Evolutionary conservation across 2,888 invertebrate species (phyloP).

Genomic region (Acanthosepion pharaonis): DNA sequence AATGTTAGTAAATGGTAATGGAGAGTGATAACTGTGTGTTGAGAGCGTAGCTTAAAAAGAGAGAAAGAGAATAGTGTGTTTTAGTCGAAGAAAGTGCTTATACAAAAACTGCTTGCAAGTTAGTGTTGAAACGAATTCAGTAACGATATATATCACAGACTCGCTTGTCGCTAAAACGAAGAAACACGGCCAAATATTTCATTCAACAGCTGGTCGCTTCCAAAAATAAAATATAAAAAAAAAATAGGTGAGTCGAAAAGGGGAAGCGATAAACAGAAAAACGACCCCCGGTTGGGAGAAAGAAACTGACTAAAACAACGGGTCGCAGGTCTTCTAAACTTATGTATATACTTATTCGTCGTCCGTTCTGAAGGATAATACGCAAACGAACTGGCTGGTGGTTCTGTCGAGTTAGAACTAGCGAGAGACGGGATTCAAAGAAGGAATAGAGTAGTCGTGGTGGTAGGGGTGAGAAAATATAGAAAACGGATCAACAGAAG

Average conservation of each 20-base stretch:
- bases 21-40: background rate
- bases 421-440: background rate
- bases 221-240: background rate
- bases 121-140: background rate
- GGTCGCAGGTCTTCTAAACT: background rate
- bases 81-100: background rate
- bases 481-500: background rate
- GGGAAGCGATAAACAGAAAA: background rate
- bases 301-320: background rate
- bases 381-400: background rate
- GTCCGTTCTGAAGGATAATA: background rate
- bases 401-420: background rate
- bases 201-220: constrained; percentile 44
- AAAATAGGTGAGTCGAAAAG: background rate
- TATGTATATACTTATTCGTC: background rate
- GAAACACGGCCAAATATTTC: background rate
- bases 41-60: background rate
- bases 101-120: background rate
- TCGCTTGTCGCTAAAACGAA: background rate
- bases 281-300: background rate
- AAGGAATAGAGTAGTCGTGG: background rate
- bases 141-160: background rate
- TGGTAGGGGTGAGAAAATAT: background rate
- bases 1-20: background rate
- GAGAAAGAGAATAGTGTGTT: background rate